These are phyloP conservation scores for Trematomus bernacchii DNA, from an alignment of 2,797 vertebrate genomes.

Conservation along the genomic window DNA sequence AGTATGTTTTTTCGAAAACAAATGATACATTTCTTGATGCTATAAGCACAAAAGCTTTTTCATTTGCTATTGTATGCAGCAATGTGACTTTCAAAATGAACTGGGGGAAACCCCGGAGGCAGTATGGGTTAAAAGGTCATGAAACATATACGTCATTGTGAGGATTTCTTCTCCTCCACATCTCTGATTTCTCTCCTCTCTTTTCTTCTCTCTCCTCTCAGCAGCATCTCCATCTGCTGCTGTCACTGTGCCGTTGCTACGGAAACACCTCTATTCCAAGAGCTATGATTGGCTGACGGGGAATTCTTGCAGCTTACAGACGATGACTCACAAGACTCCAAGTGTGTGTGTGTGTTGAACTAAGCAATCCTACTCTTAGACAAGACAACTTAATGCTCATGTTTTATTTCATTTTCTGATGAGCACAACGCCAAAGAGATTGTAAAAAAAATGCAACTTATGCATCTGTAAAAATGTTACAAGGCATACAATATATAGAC, in stretches of 20 bases:
- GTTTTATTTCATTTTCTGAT: not conserved
- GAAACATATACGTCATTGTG: not conserved
- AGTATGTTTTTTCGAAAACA: too few species aligned
- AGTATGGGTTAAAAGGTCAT: conserved; percentile 22
- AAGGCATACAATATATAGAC: not conserved
- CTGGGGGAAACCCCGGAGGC: not conserved
- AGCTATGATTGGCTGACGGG: conserved; percentile 61
- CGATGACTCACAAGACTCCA: conserved; percentile 63
- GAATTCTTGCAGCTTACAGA: conserved; percentile 65
- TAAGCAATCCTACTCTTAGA: conserved; percentile 19
- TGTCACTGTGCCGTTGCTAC: conserved; percentile 71
- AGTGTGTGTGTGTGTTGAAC: conserved; percentile 18
- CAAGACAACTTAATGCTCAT: not conserved
- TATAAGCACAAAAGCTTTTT: not conserved
- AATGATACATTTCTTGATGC: too few species aligned
- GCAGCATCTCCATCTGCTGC: conserved; percentile 64
- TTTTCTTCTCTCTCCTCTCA: conserved; percentile 23
- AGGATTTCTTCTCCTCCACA: not conserved
- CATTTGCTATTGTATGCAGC: not conserved
- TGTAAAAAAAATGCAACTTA: not conserved
- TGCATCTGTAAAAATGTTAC: conserved; percentile 23
- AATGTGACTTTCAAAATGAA: not conserved
- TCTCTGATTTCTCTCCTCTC: conserved; percentile 18
- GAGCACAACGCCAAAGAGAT: not conserved
- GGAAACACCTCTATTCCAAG: conserved; percentile 58